Evolutionary conservation across 2,797 vertebrate species (phyloP), one percentile per base, ranked within the genome.

Genomic region (Phoxinus dragarum): DNA sequence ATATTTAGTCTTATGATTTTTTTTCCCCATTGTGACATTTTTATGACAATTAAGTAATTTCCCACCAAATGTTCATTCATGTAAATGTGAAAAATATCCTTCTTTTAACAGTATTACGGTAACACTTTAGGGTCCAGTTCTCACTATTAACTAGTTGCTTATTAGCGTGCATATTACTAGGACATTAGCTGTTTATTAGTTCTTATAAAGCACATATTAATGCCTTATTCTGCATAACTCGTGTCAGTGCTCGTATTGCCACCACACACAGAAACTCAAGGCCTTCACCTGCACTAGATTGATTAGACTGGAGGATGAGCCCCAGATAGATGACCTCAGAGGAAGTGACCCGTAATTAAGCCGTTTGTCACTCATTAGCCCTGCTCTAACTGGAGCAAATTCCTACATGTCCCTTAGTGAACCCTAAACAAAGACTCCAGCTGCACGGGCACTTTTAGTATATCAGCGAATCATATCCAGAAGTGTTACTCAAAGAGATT

Each of bases 321-420:
- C 88, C 88, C 69, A 66, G 64, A 82, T 84, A 82, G 91, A 94
- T 89, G 91, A 94, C 93, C 91, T 92, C 90, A 86, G 89, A 94
- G 73, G 90, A 94, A 94, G 89, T 95, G 94, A 95, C 89, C 94
- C 91, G 88, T 91, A 87, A 93, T 91, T 83, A 87, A 94, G 93
- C 91, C 89, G 84, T 89, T 81, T 91, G 92, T 93, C 92, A 88
- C 91, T 91, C 72, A 80, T 90, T 90, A 89, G 88, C 82, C 89
- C 86, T 90, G 87, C 88, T 86, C 87, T 77, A 47, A 90, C 88
- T 86, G 91, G 73, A 89, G 89, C 89, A 90, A 92, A 95, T 94
- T 94, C 94, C 94, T 91, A 74, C 54, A 84, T 89, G 90, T 94
- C 91, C 92, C 87, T 23, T 87, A 84, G 68, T 86, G 86, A 89